Evolutionary conservation across 2,888 invertebrate genomes (phyloP).

Genomic region (Eupeodes luniger): DNA sequence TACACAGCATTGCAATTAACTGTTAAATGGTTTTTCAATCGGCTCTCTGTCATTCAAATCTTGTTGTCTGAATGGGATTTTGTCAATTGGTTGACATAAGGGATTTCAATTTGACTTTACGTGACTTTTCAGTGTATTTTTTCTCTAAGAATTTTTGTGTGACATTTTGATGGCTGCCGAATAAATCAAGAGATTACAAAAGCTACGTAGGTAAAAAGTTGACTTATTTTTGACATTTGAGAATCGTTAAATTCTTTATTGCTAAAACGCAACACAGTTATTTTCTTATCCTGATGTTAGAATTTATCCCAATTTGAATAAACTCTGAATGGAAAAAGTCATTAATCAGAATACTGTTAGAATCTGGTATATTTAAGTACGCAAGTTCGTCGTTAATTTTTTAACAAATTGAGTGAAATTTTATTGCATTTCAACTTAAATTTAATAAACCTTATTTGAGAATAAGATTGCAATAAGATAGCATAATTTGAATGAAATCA

Average conservation of each 20-base stretch:
- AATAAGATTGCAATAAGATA: not conserved
- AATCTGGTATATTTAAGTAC: not conserved
- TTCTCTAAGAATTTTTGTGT: not conserved
- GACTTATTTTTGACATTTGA: not conserved
- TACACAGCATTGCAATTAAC: constrained; percentile 10
- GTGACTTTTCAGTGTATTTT: constrained; percentile 11
- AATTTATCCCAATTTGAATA: too few relatives aligned
- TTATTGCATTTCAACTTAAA: not conserved
- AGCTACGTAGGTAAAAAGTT: too few relatives aligned
- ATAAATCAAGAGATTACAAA: not conserved
- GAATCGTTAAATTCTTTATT: too few relatives aligned
- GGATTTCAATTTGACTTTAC: constrained; percentile 1
- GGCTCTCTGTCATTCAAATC: not conserved
- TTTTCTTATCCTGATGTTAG: too few relatives aligned
- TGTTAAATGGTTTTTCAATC: constrained; percentile 15
- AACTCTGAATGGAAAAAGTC: not conserved
- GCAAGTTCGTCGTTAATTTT: not conserved
- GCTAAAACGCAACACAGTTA: too few relatives aligned
- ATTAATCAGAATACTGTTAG: not conserved
- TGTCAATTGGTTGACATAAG: not conserved
- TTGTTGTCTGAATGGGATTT: not conserved
- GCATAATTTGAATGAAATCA: not conserved
- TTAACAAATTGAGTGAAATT: not conserved
- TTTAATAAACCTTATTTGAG: not conserved
- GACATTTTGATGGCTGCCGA: not conserved